These are phyloP conservation scores for Portevinia maculata DNA, from an alignment of 2,888 invertebrate genomes.

Conservation along the genomic window DNA sequence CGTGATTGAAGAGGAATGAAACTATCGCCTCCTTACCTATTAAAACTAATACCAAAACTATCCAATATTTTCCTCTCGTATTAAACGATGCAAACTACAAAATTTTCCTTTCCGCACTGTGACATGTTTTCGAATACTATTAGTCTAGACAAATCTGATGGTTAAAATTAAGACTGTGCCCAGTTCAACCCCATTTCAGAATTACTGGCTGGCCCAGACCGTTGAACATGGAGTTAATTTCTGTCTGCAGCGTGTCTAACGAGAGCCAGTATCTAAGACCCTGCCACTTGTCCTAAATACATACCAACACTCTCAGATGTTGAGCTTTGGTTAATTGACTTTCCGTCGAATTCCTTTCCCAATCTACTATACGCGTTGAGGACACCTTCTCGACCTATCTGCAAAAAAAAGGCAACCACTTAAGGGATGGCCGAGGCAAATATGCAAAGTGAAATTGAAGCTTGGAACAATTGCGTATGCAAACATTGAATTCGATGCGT, in stretches of 20 bases:
- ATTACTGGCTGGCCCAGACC: constrained; percentile 62
- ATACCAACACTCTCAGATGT: constrained; percentile 38
- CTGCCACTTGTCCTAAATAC: constrained; percentile 63
- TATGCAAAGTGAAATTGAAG: constrained; percentile 63
- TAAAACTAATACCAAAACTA: no score
- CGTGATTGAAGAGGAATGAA: no score
- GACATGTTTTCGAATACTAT: no score
- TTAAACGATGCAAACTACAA: no score
- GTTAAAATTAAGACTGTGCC: constrained; percentile 50
- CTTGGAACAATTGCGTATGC: constrained; percentile 73
- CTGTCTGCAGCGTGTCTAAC: constrained; percentile 69
- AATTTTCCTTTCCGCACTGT: no score
- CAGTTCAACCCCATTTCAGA: constrained; percentile 55
- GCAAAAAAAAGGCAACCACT: constrained; percentile 30
- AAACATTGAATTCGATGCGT: constrained; percentile 68
- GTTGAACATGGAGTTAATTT: constrained; percentile 69
- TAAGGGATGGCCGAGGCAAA: constrained; percentile 30
- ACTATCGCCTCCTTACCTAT: no score
- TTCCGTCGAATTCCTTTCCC: constrained; percentile 66
- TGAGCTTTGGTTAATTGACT: constrained; percentile 66
- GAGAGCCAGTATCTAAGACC: constrained; percentile 12
- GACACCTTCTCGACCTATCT: constrained; percentile 63
- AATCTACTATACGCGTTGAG: constrained; percentile 65
- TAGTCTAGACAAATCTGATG: constrained; percentile 60
- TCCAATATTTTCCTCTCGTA: no score